Conservation (phyloP, 2,888 invertebrate species). For the Dasysyrphus albostriatus region DNA sequence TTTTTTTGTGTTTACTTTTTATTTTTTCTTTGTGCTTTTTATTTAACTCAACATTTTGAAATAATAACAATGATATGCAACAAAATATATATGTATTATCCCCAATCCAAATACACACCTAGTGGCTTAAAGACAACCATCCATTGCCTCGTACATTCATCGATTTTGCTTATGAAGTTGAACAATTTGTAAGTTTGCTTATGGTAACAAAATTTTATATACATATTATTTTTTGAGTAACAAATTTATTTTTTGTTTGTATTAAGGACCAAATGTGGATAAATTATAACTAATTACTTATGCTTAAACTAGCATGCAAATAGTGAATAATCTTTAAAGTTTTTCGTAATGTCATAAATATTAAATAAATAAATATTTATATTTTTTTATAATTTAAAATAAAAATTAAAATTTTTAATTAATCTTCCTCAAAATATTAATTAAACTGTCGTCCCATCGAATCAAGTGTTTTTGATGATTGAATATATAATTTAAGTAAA, state of each 20-base stretch:
- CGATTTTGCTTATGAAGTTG: slow-evolving; percentile 89
- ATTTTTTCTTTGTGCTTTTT: slow-evolving; percentile 12
- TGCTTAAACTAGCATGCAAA: background rate
- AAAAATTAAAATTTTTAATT: too few relatives aligned
- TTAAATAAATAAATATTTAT: too few relatives aligned
- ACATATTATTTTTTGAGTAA: background rate
- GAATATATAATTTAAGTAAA: too few relatives aligned
- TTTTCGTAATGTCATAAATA: background rate
- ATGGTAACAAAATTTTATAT: background rate
- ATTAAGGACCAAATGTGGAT: background rate
- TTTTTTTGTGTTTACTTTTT: background rate
- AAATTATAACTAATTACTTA: background rate
- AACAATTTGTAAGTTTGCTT: slow-evolving; percentile 87
- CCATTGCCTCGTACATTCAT: slow-evolving; percentile 88
- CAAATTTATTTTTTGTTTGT: background rate
- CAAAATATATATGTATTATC: background rate
- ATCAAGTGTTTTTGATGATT: too few relatives aligned
- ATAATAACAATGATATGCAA: background rate
- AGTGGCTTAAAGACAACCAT: slow-evolving; percentile 92
- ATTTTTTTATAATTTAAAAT: too few relatives aligned
- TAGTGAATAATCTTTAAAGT: background rate
- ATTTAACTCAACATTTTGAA: slow-evolving; percentile 14
- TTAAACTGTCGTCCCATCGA: too few relatives aligned
- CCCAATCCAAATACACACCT: slow-evolving; percentile 6
- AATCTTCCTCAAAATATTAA: too few relatives aligned